Conservation (phyloP, 2,797 vertebrate genomes). For the Amblyraja radiata region DNA sequence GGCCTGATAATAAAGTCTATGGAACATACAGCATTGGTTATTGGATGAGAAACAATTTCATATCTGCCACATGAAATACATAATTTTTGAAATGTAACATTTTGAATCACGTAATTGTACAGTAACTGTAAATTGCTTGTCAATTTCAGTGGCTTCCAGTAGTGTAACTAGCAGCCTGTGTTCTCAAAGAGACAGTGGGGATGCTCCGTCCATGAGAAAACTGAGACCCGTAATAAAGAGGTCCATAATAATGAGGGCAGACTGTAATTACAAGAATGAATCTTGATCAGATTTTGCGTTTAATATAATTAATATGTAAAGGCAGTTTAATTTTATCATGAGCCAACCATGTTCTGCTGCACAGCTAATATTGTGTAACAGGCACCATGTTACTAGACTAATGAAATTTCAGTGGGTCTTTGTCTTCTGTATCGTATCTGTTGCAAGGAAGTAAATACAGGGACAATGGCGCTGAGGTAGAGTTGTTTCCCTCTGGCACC, state of each 20-base stretch:
- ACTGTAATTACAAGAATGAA: neutral
- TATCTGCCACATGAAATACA: neutral
- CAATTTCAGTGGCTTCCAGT: too few species aligned
- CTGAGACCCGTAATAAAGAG: too few species aligned
- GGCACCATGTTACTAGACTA: neutral
- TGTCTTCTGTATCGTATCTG: too few species aligned
- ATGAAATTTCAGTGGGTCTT: neutral
- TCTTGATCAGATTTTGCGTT: neutral
- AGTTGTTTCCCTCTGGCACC: too few species aligned
- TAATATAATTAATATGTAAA: neutral
- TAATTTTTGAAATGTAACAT: neutral
- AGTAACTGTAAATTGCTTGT: too few species aligned
- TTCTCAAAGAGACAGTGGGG: too few species aligned
- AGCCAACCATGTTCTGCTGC: neutral
- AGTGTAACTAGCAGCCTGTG: too few species aligned
- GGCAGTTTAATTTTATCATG: neutral
- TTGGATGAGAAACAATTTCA: neutral
- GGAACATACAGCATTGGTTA: neutral
- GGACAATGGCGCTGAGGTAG: too few species aligned
- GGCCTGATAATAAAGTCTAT: neutral
- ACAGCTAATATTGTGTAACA: neutral
- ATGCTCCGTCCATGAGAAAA: too few species aligned
- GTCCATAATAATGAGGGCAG: too few species aligned
- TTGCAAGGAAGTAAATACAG: too few species aligned
- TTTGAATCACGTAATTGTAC: neutral